phyloP scores from a whole-genome alignment of 2,113 vertebrate genomes.

The Enhydra lutris region DNA sequence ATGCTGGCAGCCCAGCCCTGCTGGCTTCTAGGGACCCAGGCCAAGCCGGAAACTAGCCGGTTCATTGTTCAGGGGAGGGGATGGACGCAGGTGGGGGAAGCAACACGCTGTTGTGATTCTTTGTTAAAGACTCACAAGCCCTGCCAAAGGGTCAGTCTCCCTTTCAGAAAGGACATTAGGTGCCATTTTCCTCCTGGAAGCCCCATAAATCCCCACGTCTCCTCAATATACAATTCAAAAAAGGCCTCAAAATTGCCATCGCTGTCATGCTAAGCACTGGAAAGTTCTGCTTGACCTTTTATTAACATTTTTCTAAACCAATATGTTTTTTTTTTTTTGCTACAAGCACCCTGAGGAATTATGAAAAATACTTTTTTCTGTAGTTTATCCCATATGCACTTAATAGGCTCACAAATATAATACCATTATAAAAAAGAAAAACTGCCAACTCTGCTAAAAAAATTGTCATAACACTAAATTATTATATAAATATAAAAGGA shows the following conservation, averaged over 20 bases:
- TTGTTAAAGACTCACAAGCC: not conserved
- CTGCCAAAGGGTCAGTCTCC: not conserved
- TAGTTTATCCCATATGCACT: conserved; percentile 89
- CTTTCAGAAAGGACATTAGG: not conserved
- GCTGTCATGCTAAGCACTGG: conserved; percentile 80
- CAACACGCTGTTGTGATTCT: not conserved
- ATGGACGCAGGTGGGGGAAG: not conserved
- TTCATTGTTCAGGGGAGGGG: not conserved
- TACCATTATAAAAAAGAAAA: conserved; percentile 92
- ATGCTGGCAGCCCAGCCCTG: not conserved
- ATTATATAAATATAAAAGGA: conserved; percentile 93
- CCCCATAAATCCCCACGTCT: conserved; percentile 67
- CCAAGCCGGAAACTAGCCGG: not conserved
- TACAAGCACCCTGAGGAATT: conserved; percentile 89
- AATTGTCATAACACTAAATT: conserved; percentile 92
- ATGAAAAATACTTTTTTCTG: conserved; percentile 90
- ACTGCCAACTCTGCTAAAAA: conserved; percentile 90
- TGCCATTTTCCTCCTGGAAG: conserved; percentile 22
- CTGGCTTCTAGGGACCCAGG: not conserved
- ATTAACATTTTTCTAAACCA: conserved; percentile 87
- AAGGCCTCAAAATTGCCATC: conserved; percentile 71
- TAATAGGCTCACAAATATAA: conserved; percentile 92
- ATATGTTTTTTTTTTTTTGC: conserved; percentile 78
- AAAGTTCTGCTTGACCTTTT: conserved; percentile 88
- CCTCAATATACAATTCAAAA: conserved; percentile 76